Conservation (phyloP, 2,797 vertebrate species). For the Falco biarmicus region DNA sequence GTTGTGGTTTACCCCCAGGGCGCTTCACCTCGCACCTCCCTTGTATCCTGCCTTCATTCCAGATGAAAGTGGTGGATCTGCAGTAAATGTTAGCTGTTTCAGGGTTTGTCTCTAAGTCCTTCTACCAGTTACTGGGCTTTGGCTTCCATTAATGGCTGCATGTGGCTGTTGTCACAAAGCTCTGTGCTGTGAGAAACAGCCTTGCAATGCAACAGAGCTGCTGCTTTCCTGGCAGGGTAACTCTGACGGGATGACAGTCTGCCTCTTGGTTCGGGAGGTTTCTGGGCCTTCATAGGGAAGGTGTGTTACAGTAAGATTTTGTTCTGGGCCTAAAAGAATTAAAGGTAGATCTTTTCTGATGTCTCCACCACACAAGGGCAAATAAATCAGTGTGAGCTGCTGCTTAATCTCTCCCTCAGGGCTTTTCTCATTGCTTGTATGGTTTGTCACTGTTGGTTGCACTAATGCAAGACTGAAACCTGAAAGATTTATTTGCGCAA, state of each 20-base stretch:
- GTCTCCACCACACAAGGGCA: background rate
- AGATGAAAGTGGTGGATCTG: background rate
- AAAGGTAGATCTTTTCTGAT: fast-evolving
- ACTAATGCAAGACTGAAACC: background rate
- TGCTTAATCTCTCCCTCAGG: background rate
- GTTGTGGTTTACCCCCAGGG: background rate
- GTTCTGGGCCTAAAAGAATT: background rate
- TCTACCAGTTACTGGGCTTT: background rate
- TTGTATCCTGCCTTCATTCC: background rate
- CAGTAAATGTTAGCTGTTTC: background rate
- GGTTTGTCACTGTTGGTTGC: background rate
- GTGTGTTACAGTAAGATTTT: fast-evolving
- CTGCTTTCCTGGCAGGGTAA: background rate
- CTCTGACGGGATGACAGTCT: background rate
- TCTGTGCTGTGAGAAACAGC: background rate
- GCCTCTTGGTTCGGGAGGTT: background rate
- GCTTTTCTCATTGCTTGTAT: background rate
- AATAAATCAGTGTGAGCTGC: background rate
- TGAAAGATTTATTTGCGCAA: background rate
- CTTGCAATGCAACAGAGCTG: background rate
- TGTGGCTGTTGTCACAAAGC: background rate
- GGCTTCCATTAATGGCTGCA: background rate
- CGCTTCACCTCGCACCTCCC: background rate
- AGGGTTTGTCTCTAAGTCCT: background rate
- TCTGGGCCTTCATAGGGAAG: too few species aligned